Evolutionary conservation across 2,113 vertebrate species (phyloP).

Genomic region (Numida meleagris): DNA sequence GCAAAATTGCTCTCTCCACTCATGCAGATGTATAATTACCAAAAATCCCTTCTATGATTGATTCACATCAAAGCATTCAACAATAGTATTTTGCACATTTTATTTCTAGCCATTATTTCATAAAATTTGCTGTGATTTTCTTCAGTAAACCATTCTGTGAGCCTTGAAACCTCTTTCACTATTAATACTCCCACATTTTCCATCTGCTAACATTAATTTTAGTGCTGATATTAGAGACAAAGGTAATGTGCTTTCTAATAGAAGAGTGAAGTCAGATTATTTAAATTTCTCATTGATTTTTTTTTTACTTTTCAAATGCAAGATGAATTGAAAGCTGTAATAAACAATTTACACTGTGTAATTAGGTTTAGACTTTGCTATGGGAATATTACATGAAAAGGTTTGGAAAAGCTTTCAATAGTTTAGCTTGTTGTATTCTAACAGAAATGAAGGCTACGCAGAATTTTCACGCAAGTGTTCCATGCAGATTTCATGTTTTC

Average conservation of each 20-base stretch:
- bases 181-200: neutral
- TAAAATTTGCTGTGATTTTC: neutral
- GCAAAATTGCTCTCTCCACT: neutral
- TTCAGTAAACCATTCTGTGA: neutral
- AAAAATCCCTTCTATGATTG: neutral
- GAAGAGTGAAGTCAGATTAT: neutral
- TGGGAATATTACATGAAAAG: neutral
- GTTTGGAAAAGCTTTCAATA: neutral
- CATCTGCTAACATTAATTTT: neutral
- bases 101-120: neutral
- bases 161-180: neutral
- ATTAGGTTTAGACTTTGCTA: conserved; percentile 2
- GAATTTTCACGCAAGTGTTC: neutral
- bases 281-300: neutral
- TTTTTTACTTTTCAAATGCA: conserved; percentile 12
- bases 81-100: neutral
- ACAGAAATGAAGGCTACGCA: neutral
- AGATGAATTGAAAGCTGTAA: conserved; percentile 10
- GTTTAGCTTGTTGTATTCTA: neutral
- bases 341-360: conserved; percentile 30
- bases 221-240: neutral
- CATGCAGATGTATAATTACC: neutral
- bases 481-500: neutral
- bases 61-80: neutral
- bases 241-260: neutral